Evolutionary conservation across 2,797 vertebrate genomes (phyloP).

Genomic region (Acanthurus lineatus): DNA sequence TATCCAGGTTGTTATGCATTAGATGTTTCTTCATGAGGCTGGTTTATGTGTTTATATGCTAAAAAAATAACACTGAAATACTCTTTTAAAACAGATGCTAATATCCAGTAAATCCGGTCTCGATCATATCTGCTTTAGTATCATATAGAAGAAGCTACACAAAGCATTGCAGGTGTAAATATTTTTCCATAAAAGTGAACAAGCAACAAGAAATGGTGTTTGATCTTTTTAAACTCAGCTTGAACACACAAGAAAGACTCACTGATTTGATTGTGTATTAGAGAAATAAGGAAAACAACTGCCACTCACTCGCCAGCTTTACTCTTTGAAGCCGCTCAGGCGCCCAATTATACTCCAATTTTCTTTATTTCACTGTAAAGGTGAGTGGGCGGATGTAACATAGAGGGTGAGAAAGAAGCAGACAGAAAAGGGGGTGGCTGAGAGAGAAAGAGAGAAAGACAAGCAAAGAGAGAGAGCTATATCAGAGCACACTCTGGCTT

Average conservation of each 20-base stretch:
- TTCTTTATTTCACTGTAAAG: slow-evolving; percentile 65
- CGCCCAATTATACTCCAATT: slow-evolving; percentile 53
- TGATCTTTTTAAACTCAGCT: slow-evolving; percentile 34
- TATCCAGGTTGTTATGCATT: background rate
- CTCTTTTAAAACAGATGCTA: background rate
- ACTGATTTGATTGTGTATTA: slow-evolving; percentile 40
- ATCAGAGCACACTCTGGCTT: slow-evolving; percentile 55
- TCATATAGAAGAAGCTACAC: slow-evolving; percentile 1
- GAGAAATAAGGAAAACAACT: slow-evolving; percentile 21
- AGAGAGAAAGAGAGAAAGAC: slow-evolving; percentile 27
- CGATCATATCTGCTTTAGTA: background rate
- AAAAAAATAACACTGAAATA: background rate
- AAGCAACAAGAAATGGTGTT: background rate
- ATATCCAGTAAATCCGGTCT: background rate
- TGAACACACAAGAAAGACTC: slow-evolving; percentile 9
- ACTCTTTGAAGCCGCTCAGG: slow-evolving; percentile 54
- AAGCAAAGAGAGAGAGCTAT: slow-evolving; percentile 28
- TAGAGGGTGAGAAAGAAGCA: slow-evolving; percentile 66
- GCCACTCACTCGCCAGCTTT: slow-evolving; percentile 37
- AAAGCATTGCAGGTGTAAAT: background rate
- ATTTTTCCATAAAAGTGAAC: slow-evolving; percentile 16
- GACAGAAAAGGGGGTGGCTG: slow-evolving; percentile 52
- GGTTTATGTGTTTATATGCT: background rate
- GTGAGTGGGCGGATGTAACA: slow-evolving; percentile 76
- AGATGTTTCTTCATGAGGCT: background rate